Conservation (phyloP, 2,797 vertebrate genomes). For the Thripadectes ignobilis region DNA sequence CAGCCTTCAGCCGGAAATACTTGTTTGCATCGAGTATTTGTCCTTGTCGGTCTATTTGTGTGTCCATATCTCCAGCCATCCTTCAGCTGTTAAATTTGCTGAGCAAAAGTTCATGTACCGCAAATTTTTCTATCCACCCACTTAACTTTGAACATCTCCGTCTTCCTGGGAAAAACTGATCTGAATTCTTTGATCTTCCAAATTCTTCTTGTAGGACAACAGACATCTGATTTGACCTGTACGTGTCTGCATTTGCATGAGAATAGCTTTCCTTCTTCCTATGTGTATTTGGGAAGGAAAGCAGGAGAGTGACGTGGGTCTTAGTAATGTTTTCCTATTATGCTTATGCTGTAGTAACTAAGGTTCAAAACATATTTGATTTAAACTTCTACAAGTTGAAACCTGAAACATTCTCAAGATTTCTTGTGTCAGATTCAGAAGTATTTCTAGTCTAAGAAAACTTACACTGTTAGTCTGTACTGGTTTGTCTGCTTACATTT, state of each 20-base stretch:
- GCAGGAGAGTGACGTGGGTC: not conserved
- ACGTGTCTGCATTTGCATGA: not conserved
- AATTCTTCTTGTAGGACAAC: not conserved
- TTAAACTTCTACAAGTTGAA: not conserved
- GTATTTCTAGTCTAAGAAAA: not conserved
- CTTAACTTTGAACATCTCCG: not conserved
- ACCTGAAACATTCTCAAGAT: not conserved
- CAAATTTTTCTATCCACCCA: constrained; percentile 42
- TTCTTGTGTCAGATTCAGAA: not conserved
- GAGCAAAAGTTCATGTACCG: constrained; percentile 22
- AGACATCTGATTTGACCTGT: not conserved
- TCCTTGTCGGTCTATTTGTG: not conserved
- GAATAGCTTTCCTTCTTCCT: constrained; percentile 3
- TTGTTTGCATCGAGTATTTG: not conserved
- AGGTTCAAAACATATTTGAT: not conserved
- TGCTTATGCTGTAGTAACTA: not conserved
- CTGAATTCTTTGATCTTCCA: constrained; percentile 30
- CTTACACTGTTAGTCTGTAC: fast-evolving
- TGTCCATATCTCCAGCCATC: not conserved
- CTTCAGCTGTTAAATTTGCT: not conserved
- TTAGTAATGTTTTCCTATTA: not conserved
- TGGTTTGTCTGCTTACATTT: not conserved
- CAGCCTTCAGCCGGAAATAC: not conserved
- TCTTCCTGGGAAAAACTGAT: constrained; percentile 43
- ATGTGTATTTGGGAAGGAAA: not conserved